Conservation (phyloP, 2,888 invertebrate species). For the Nymphalis c-album region DNA sequence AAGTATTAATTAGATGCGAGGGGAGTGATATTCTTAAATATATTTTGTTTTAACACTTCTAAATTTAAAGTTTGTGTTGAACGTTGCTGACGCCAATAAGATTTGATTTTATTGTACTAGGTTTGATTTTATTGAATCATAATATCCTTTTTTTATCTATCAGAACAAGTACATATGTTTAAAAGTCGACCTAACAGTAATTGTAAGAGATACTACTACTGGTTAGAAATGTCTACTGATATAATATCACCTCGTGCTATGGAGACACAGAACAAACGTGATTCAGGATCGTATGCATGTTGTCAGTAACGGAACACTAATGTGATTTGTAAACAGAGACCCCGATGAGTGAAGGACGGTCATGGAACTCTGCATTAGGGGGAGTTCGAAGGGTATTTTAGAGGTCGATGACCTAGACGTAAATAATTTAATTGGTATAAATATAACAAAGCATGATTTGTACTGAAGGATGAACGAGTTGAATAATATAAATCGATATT, state of each 20-base stretch:
- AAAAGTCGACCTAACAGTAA: too few species aligned
- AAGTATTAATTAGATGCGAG: too few species aligned
- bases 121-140: too few species aligned
- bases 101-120: too few species aligned
- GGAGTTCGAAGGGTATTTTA: conserved; percentile 37
- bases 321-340: conserved; percentile 57
- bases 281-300: conserved; percentile 2
- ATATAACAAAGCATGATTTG: conserved; percentile 21
- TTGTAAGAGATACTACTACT: too few species aligned
- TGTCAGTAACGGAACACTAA: conserved; percentile 43
- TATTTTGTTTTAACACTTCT: too few species aligned
- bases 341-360: conserved; percentile 60
- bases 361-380: conserved; percentile 51
- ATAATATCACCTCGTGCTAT: conserved; percentile 9
- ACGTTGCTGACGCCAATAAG: too few species aligned
- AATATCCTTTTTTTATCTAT: too few species aligned
- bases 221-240: neutral
- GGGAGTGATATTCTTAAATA: too few species aligned
- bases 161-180: too few species aligned
- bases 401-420: conserved; percentile 36
- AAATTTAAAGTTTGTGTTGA: too few species aligned
- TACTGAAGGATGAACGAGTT: neutral
- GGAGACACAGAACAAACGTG: conserved; percentile 9
- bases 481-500: neutral
- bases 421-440: neutral